phyloP scores from a whole-genome alignment of 2,888 invertebrate genomes.

The Brachyptera putata region DNA sequence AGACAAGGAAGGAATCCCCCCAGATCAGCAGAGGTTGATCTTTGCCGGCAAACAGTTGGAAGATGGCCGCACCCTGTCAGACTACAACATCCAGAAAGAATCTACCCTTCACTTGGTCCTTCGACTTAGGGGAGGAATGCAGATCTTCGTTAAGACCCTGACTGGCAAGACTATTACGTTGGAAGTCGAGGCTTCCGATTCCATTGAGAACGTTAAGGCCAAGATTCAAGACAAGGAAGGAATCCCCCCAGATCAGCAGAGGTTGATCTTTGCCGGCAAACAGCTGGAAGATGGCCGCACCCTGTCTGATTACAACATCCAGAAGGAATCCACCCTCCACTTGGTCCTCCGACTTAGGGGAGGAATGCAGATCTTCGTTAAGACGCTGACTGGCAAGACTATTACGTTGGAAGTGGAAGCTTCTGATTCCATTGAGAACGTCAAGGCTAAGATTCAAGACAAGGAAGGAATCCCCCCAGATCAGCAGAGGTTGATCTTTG shows the following conservation, averaged over 20 bases:
- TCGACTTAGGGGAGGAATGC: constrained; percentile 60
- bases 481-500: constrained; percentile 57
- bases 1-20: constrained; percentile 52
- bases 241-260: constrained; percentile 46
- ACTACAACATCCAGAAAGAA: constrained; percentile 56
- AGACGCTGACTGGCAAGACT: constrained; percentile 53
- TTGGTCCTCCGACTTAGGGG: constrained; percentile 54
- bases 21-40: constrained; percentile 51
- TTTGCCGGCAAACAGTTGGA: constrained; percentile 42
- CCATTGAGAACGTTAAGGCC: constrained; percentile 52
- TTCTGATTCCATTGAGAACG: constrained; percentile 58
- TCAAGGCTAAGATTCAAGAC: constrained; percentile 55
- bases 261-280: constrained; percentile 54
- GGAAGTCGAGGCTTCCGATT: constrained; percentile 54
- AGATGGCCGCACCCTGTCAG: constrained; percentile 51
- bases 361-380: constrained; percentile 61
- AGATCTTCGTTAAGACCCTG: constrained; percentile 57
- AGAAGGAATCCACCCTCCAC: constrained; percentile 52
- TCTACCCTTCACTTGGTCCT: constrained; percentile 55
- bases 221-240: constrained; percentile 49
- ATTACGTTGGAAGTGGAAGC: constrained; percentile 55
- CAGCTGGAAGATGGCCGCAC: constrained; percentile 57
- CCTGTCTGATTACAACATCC: constrained; percentile 38
- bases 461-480: constrained; percentile 60
- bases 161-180: constrained; percentile 57